Evolutionary conservation across 2,797 vertebrate species (phyloP).

Genomic region (Cirrhinus mrigala): DNA sequence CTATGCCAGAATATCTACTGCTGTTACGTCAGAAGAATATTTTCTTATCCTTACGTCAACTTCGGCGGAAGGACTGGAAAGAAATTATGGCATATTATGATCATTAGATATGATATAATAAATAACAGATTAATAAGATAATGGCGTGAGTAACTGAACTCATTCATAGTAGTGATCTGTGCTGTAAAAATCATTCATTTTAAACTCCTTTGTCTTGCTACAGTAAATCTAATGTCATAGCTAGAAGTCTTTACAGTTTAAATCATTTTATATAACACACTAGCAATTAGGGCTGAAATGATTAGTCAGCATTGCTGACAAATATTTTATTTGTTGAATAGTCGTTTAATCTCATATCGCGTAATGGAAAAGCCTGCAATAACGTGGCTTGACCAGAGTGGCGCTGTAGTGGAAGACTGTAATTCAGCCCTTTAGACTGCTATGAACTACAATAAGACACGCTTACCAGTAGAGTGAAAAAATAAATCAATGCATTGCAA

Average conservation of each 20-base stretch:
- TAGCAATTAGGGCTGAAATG: background rate
- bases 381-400: background rate
- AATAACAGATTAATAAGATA: slow-evolving; percentile 2
- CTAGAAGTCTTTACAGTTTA: background rate
- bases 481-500: too few species aligned
- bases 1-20: slow-evolving; percentile 16
- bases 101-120: background rate
- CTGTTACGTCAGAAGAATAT: background rate
- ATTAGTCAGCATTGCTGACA: too few species aligned
- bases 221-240: background rate
- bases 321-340: too few species aligned
- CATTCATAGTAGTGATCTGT: background rate
- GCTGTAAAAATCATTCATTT: background rate
- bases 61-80: background rate
- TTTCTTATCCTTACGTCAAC: background rate
- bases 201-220: background rate
- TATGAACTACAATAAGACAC: too few species aligned
- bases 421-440: background rate
- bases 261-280: background rate
- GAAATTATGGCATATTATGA: background rate
- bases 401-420: background rate
- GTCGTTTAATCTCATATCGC: background rate
- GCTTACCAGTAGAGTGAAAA: too few species aligned
- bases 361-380: background rate
- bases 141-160: background rate